phyloP scores from a whole-genome alignment of 1,140 invertebrate species.

The Pteromalus puparum region DNA sequence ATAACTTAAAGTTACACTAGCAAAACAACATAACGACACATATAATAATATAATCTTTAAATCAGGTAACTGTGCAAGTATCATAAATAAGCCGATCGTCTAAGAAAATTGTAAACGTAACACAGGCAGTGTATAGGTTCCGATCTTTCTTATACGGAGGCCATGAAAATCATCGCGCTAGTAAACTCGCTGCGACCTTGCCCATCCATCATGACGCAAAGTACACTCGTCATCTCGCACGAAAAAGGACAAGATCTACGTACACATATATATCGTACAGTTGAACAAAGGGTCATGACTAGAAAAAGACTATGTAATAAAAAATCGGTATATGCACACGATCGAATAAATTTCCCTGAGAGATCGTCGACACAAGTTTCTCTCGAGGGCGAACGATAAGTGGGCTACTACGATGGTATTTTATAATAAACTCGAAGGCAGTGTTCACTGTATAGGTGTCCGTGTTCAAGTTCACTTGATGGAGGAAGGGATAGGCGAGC shows the following conservation, averaged over 20 bases:
- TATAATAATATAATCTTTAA: neutral
- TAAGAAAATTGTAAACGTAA: neutral
- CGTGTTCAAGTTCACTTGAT: conserved; percentile 62
- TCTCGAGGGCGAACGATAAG: neutral
- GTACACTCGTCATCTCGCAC: neutral
- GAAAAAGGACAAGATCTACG: neutral
- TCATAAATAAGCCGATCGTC: neutral
- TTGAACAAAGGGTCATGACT: neutral
- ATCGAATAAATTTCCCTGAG: neutral
- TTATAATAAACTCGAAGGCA: conserved; percentile 17
- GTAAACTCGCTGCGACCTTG: neutral
- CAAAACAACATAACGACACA: conserved; percentile 1
- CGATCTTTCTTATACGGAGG: neutral
- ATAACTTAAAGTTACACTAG: neutral
- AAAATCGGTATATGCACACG: neutral
- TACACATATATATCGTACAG: neutral
- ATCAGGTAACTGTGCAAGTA: too few species aligned
- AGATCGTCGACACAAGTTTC: too few species aligned
- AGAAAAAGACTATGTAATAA: neutral
- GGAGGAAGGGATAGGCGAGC: conserved; percentile 72
- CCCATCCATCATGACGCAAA: neutral
- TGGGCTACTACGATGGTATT: neutral
- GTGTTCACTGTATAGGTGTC: neutral
- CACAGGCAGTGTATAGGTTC: too few species aligned
- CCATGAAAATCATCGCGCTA: neutral